Evolutionary conservation across 1,140 invertebrate species (phyloP), one percentile per base, ranked within the genome.

Genomic region (Rhynchophorus ferrugineus): DNA sequence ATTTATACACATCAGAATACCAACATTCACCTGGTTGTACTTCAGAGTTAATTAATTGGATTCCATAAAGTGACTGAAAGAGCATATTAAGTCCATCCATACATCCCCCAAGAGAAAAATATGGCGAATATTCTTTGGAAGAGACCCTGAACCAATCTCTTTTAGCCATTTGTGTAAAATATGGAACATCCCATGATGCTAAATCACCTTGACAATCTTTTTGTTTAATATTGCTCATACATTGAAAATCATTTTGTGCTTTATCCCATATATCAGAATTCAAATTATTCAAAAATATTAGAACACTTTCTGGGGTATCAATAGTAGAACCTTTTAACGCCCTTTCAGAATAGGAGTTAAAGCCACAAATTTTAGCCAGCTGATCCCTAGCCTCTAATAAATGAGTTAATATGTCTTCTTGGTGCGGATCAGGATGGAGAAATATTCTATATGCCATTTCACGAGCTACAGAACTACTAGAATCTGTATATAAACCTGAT

Each of bases 1-100:
- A 69, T 75, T 98, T 98, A 61, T 92, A 85, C 17, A 98, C 82
- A 71, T 94, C 87, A 36, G 77, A 72, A 13, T 82, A 73, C 94
- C 94, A 97, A 1, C 54, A 55, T 48, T 61, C 60, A 1, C 54
- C 59, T 29, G 77, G 72, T 38, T 79, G 69, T 55, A 87, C 75
- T 52, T 89, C 81, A 37, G 81, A 77, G 49, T 80, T 75, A 45
- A 85, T 71, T 5, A 98, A 70, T 3, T 73, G 78, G 19, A 98
- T 85, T 3, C 84, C 85, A 65, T 86, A 96, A 0, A 98, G 71
- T 35, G 78, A 75, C 44, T 85, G 76, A 29, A 93, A 86, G 6
- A 98, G 70, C 61, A 83, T 79, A 71, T 93, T 92, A 2, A 98
- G 70, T 0, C 95, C 95, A 62, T 98, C 92, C 91, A 98, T 98